A percentile compares a stretch with the other conserved stretches of the same genome.
These are phyloP conservation scores for Nephrocerus scutellatus DNA, from an alignment of 2,888 invertebrate genomes.

Conservation along the genomic window DNA sequence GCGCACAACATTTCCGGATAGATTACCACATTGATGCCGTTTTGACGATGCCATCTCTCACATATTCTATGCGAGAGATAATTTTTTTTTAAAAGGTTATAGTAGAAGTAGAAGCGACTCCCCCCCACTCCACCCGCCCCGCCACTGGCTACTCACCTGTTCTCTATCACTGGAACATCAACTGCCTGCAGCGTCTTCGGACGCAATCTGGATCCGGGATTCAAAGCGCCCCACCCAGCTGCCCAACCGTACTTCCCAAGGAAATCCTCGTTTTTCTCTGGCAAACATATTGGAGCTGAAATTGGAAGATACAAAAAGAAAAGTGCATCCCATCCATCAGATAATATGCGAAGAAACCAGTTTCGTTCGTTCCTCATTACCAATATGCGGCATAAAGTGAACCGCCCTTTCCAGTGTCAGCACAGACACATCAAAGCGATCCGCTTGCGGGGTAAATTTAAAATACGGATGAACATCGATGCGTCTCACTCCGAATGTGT, in stretches of 20 bases:
- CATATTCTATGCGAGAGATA: constrained; percentile 47
- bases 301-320: not conserved
- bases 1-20: constrained; percentile 95
- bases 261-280: constrained; percentile 83
- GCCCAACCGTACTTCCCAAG: constrained; percentile 88
- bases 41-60: constrained; percentile 59
- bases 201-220: constrained; percentile 73
- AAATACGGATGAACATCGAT: constrained; percentile 88
- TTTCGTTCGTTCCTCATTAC: too few relatives aligned
- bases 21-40: constrained; percentile 61
- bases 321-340: not conserved
- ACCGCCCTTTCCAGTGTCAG: constrained; percentile 78
- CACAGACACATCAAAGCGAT: constrained; percentile 86
- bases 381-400: constrained; percentile 84
- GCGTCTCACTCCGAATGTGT: constrained; percentile 84
- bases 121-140: constrained; percentile 51
- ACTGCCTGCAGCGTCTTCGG: constrained; percentile 87
- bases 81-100: constrained; percentile 1
- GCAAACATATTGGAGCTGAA: constrained; percentile 79
- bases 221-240: constrained; percentile 87
- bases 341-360: too few relatives aligned
- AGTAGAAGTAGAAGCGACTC: constrained; percentile 22
- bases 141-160: constrained; percentile 51
- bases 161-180: constrained; percentile 89
- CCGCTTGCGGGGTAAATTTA: constrained; percentile 88